Evolutionary conservation across 2,888 invertebrate species (phyloP), one percentile per base, ranked within the genome.

Genomic region (Chaetoderma sp.): DNA sequence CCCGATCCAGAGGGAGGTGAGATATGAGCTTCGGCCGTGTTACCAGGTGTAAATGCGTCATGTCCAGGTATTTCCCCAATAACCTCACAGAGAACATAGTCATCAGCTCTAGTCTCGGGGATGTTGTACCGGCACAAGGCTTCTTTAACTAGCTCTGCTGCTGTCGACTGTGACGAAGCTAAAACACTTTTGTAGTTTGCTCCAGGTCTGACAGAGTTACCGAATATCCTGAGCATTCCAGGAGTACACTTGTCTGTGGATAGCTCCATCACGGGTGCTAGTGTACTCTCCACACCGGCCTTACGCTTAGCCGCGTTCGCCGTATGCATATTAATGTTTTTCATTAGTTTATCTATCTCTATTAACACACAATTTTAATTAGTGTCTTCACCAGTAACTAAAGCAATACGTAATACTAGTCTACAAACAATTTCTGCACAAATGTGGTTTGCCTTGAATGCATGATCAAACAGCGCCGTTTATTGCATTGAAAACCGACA

Each of bases 121-220:
- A 83, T 67, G 23, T 75, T 74, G 60, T 80, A 83, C 50, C 83
- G 63, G 28, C 82, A 82, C 13, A 83, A 64, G 6, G 81, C 81
- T 64, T 83, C 80, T 61, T 80, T 82, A 30, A 83, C 77, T 16
- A 83, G 72, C 60, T 83, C 82, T 50, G 70, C 67, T 10, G 79
- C 79, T 8, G 81, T 83, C 32, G 82, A 82, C 27, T 78, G 67
- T 27, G 74, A 74, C 4, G 80, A 78, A 5, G 82, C 82, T 21
- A 83, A 63, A 10, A 83, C 82, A 63, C 82, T 82, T 72, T 83
- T 83, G 67, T 83, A 83, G 54, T 79, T 75, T 6, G 80, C 79
- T 10, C 82, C 83, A 4, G 78, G 80, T 47, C 76, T 61, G 30
- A 83, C 71, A 13, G 78, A 77, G 50, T 79, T 80, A 13, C 83